These are phyloP conservation scores for Cyrtodaria siliqua DNA, from an alignment of 2,888 invertebrate species.

Conservation along the genomic window DNA sequence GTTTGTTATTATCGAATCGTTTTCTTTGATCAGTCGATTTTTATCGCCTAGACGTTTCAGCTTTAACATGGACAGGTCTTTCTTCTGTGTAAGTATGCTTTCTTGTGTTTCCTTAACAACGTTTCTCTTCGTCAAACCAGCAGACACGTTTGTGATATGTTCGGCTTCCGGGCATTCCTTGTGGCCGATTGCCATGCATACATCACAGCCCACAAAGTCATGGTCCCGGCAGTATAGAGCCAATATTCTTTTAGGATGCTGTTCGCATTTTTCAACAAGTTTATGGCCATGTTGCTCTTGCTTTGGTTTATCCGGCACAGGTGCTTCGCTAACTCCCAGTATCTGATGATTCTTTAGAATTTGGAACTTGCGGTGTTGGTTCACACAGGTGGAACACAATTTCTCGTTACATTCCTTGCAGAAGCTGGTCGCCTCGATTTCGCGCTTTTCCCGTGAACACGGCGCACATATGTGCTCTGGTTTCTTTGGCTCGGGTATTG, in stretches of 20 bases:
- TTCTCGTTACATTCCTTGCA: constrained; percentile 55
- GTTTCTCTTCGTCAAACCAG: constrained; percentile 29
- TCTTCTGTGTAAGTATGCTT: constrained; percentile 30
- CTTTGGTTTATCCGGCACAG: constrained; percentile 15
- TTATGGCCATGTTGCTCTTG: constrained; percentile 22
- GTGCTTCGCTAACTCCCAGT: constrained; percentile 27
- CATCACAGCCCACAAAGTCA: constrained; percentile 53
- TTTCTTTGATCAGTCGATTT: constrained; percentile 35
- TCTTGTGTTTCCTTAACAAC: constrained; percentile 41
- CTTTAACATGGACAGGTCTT: constrained; percentile 43
- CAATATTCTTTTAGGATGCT: constrained; percentile 43
- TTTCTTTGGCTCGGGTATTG: constrained; percentile 33
- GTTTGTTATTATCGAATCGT: constrained; percentile 24
- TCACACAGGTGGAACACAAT: constrained; percentile 42
- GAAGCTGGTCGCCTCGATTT: constrained; percentile 35
- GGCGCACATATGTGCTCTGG: constrained; percentile 42
- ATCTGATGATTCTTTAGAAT: constrained; percentile 47
- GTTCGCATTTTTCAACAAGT: constrained; percentile 18
- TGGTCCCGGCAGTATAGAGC: constrained; percentile 48
- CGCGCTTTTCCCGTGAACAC: constrained; percentile 40
- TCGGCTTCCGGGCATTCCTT: constrained; percentile 49
- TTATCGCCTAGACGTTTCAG: constrained; percentile 43
- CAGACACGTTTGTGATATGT: constrained; percentile 28
- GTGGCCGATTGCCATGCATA: constrained; percentile 52
- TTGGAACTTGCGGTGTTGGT: constrained; percentile 52